Evolutionary conservation across 2,888 invertebrate genomes (phyloP), one percentile per base, ranked within the genome.

Genomic region (Ornithoptera priamus): DNA sequence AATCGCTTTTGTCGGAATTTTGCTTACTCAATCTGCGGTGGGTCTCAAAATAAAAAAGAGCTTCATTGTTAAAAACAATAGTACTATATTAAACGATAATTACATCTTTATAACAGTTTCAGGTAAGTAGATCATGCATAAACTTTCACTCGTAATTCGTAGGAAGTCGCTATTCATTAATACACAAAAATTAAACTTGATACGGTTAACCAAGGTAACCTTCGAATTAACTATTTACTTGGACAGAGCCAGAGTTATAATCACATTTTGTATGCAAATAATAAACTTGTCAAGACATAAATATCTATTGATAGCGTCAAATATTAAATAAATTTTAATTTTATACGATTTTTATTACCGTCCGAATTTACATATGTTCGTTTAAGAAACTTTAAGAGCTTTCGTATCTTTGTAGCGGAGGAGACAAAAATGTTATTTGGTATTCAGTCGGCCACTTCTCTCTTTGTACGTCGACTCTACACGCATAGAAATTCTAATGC

Each of bases 1-100:
- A 89, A 90, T 87, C 87, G 88, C 86, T 88, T 89, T 89, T 86
- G 88, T 87, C 80, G 87, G 89, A 86, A 89, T 87, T 87, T 80
- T 81, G 83, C 88, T 88, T 87, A 85, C 87, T 84, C 86, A 86
- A 89, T 81, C 81, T 84, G 80, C 76, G 81, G 84, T 85, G 82
- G 85, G 85, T 85, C 85, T 20, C 57, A 20, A 57, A 57, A 57
- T 57, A 4, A 57, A 20, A 20, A 20, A 18, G 8, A 17, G 15
- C 10, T 17, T 17, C 39, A 50, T 50, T 17, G 10, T 18, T 22
- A 22, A 50, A 18, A 50, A 17, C 15, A 50, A 15, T 2, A 15
- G 50, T 17, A 17, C 1, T 17, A 50, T 17, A 50, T 50, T 17
- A 39, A 10, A 39, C 39, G 10, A 39, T 7, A 7, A 1, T 39